These are phyloP conservation scores for Lasius platythorax DNA, from an alignment of 2,888 invertebrate genomes.

Conservation along the genomic window DNA sequence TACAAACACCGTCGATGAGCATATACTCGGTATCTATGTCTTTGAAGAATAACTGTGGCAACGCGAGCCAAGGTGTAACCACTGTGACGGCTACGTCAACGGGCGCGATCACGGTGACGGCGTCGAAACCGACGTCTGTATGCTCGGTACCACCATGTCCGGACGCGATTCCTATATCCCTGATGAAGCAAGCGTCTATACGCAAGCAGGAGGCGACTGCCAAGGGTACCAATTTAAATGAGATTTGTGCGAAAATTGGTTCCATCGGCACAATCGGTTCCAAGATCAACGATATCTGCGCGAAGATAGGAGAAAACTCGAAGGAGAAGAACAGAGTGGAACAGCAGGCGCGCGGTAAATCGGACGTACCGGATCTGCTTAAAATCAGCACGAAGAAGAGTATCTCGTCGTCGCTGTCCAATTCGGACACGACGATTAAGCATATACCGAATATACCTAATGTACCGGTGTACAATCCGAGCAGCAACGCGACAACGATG, in stretches of 20 bases:
- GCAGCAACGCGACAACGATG: constrained; percentile 70
- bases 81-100: constrained; percentile 40
- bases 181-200: constrained; percentile 80
- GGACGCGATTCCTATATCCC: constrained; percentile 83
- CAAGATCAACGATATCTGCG: constrained; percentile 84
- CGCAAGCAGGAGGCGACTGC: constrained; percentile 81
- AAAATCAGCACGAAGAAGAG: constrained; percentile 81
- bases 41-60: constrained; percentile 71
- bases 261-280: constrained; percentile 76
- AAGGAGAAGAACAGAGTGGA: constrained; percentile 83
- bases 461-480: constrained; percentile 82
- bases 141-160: constrained; percentile 83
- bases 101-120: constrained; percentile 24
- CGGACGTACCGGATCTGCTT: constrained; percentile 83
- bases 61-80: constrained; percentile 39
- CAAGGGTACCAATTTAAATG: constrained; percentile 82
- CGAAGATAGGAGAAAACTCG: constrained; percentile 84
- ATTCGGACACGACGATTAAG: constrained; percentile 63
- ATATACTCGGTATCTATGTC: constrained; percentile 79
- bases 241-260: constrained; percentile 83
- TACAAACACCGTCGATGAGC: constrained; percentile 80
- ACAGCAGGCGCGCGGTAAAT: constrained; percentile 73
- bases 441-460: constrained; percentile 83
- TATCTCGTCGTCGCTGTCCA: constrained; percentile 64
- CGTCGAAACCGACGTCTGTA: constrained; percentile 44